Evolutionary conservation across 2,888 invertebrate genomes (phyloP), one percentile per base, ranked within the genome.

Genomic region (Dicyrtomina minuta): DNA sequence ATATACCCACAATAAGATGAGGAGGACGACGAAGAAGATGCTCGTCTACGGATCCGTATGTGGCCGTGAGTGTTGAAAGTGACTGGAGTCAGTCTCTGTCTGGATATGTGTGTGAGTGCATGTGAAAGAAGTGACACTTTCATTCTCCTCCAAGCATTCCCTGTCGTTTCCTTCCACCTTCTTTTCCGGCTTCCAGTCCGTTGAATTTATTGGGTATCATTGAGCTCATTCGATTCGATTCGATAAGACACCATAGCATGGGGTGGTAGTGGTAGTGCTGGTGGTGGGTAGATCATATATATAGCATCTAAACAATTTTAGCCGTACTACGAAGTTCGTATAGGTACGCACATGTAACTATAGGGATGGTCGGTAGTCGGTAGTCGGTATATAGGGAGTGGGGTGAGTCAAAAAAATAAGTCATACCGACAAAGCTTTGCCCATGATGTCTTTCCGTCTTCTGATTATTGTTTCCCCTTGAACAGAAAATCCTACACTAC

Each of bases 151-250:
- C 12, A n/a, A 20, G 17, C 41, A 20, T 59, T 10, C 33, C 24
- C 59, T 41, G 43, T 39, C 59, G 22, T 41, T 41, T 41, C 61
- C 61, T 46, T 65, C 64, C 53, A 33, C 65, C 55, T 55, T 43
- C 51, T 64, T 64, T 64, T 64, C 64, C 64, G 64, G 55, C 55
- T 65, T 65, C 65, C 65, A 65, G 41, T 65, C 53, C n/a, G 43
- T 43, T 55, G 55, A 55, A 43, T 53, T 55, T 24, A 65, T 55
- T 55, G 65, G 39, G 55, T 41, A 55, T 56, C 58, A 58, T 58
- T 41, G 33, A 58, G 41, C 58, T 41, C 56, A 15, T 27, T 49
- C 15, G 22, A 33, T 3, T 33, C 33, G 33, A 33, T 33, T 33
- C 33, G 33, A 33, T 33, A 33, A 33, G 33, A 33, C 33, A 33